These are phyloP conservation scores for Tichodroma muraria DNA, from an alignment of 2,113 vertebrate species.

Conservation along the genomic window DNA sequence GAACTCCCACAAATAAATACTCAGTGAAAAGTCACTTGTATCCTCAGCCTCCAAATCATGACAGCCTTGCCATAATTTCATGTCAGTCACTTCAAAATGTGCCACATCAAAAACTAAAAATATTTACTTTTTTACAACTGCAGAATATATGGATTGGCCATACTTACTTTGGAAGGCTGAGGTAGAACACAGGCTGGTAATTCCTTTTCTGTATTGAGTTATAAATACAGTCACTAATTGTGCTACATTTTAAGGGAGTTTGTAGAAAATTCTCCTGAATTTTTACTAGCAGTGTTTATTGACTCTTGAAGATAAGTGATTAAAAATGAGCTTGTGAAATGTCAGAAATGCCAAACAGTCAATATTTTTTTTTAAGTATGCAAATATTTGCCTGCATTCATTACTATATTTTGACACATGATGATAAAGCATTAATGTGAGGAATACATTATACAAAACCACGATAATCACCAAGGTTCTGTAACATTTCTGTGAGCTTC, in stretches of 20 bases:
- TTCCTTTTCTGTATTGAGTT: background rate
- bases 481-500: constrained; percentile 23
- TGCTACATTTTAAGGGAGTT: background rate
- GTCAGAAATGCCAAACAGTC: background rate
- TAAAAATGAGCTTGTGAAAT: background rate
- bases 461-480: background rate
- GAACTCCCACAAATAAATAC: background rate
- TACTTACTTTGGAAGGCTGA: background rate
- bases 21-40: background rate
- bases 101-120: background rate
- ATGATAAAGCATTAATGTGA: background rate
- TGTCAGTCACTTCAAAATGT: background rate
- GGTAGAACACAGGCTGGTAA: background rate
- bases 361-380: background rate
- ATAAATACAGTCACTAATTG: background rate
- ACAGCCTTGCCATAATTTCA: background rate
- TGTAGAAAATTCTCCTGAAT: background rate
- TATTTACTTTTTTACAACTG: background rate
- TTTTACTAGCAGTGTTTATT: background rate
- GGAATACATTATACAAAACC: background rate
- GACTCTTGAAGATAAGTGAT: background rate
- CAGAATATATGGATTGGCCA: background rate
- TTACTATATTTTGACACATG: constrained; percentile 10
- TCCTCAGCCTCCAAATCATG: background rate
- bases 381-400: background rate